Percentiles rank a stretch among this genome's conserved stretches.
Evolutionary conservation across 2,113 vertebrate genomes (phyloP).

Genomic region (Cyrtonyx montezumae): DNA sequence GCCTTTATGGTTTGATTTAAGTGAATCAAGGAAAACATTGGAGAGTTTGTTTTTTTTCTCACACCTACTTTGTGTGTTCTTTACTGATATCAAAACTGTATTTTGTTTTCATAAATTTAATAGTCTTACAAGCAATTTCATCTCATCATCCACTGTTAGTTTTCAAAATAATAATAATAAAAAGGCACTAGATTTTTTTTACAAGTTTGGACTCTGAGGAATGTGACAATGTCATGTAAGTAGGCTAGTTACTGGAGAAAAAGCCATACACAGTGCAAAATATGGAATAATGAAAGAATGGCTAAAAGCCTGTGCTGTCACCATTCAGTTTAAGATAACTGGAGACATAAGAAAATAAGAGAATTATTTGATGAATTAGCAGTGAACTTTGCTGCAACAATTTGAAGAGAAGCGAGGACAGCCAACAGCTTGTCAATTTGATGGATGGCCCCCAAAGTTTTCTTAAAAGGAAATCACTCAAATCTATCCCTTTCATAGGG

Average conservation of each 20-base stretch:
- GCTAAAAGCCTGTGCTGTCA: not conserved
- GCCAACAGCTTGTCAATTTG: not conserved
- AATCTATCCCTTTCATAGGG: not conserved
- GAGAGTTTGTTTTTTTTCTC: not conserved
- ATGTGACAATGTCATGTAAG: not conserved
- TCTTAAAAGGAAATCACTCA: not conserved
- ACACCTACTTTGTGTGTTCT: not conserved
- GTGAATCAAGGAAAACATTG: not conserved
- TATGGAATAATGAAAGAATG: not conserved
- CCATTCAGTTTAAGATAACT: not conserved
- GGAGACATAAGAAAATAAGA: not conserved
- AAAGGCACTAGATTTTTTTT: not conserved
- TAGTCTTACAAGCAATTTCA: not conserved
- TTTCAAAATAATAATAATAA: no score
- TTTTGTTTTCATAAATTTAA: not conserved
- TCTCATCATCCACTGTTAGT: not conserved
- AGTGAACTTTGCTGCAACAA: not conserved
- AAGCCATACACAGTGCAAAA: not conserved
- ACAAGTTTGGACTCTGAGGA: not conserved
- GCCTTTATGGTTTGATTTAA: not conserved
- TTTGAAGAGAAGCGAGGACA: not conserved
- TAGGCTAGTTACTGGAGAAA: not conserved
- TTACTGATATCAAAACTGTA: not conserved
- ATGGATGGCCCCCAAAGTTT: not conserved
- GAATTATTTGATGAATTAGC: not conserved